Conservation (phyloP, 2,888 invertebrate species). For the Pedicia rivosa region DNA sequence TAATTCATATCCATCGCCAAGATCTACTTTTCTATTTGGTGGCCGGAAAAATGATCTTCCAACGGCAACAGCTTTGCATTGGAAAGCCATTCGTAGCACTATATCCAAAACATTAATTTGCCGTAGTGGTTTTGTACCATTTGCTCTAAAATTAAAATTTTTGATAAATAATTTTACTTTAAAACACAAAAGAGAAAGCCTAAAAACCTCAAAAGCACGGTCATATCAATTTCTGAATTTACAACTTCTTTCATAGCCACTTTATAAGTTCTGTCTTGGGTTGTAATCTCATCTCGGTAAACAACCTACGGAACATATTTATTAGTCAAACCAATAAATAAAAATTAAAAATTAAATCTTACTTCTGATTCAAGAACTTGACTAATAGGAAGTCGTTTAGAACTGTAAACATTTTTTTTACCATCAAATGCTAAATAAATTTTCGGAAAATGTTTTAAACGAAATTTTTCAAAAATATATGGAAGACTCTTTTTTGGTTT, state of each 20-base stretch:
- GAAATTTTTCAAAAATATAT: conserved; percentile 30
- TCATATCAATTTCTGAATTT: conserved; percentile 18
- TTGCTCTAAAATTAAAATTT: not conserved
- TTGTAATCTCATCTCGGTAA: not conserved
- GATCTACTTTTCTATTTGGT: conserved; percentile 25
- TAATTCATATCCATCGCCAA: conserved; percentile 73
- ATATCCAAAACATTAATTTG: conserved; percentile 48
- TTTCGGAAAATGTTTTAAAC: conserved; percentile 27
- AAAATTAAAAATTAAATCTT: no score
- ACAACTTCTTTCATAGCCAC: conserved; percentile 21
- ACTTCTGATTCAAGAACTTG: not conserved
- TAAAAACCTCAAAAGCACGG: no score
- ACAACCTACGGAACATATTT: not conserved
- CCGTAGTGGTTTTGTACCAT: conserved; percentile 23
- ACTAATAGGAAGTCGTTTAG: conserved; percentile 13
- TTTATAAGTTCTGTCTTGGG: conserved; percentile 12
- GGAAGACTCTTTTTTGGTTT: conserved; percentile 46
- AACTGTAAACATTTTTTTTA: conserved; percentile 43
- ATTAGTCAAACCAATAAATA: no score
- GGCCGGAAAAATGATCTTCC: conserved; percentile 60
- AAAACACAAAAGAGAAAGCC: no score
- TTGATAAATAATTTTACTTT: not conserved
- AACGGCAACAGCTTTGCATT: conserved; percentile 17
- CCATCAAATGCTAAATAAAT: conserved; percentile 56
- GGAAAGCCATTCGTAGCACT: conserved; percentile 38